Evolutionary conservation across 2,888 invertebrate genomes (phyloP), one percentile per base, ranked within the genome.

Genomic region (Erpobdella octoculata): DNA sequence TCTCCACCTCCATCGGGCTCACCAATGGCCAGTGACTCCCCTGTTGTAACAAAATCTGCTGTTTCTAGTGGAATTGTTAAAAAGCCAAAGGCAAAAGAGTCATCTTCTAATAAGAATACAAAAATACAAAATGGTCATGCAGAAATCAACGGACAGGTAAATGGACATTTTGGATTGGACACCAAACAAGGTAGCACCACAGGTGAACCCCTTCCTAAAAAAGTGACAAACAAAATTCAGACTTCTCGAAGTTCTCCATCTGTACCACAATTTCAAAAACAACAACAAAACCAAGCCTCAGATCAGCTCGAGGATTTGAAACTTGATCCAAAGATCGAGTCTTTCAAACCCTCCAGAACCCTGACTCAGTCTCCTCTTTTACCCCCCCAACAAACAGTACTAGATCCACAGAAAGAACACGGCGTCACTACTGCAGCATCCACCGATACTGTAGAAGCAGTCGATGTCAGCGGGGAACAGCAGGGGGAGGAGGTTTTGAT

Each of bases 331-430:
- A 66, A 71, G 8, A 46, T 67, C 58, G 48, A 71, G 48, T 66
- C 71, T 0, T 71, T 71, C 36, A 71, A 71, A 31, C 53, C 71
- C 35, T 35, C 35, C 1, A 33, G 41, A 36, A 65, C 48, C 36
- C 53, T 71, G 9, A 64, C 70, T 3, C 71, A 72, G 12, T 73
- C 74, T 21, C 75, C 75, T 9, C 53, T 75, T 18, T 38, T 31
- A 0, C 12, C 73, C 38, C 25, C 71, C 1, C 37, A 28, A 18
- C 48, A 18, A 18, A 65, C 36, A 48, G 71, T 31, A 12, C 8
- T 28, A 6, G 53, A 21, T 9, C 8, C n/a, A 28, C 21, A 53
- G 65, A 48, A 35, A 36, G 41, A 33, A 25, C 25, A n/a, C 41
- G 33, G 46, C 38, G 25, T 35, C n/a, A 18, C 18, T n/a, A 12